Evolutionary conservation across 2,888 invertebrate species (phyloP).

Genomic region (Scaptodrosophila latifasciaeformis): DNA sequence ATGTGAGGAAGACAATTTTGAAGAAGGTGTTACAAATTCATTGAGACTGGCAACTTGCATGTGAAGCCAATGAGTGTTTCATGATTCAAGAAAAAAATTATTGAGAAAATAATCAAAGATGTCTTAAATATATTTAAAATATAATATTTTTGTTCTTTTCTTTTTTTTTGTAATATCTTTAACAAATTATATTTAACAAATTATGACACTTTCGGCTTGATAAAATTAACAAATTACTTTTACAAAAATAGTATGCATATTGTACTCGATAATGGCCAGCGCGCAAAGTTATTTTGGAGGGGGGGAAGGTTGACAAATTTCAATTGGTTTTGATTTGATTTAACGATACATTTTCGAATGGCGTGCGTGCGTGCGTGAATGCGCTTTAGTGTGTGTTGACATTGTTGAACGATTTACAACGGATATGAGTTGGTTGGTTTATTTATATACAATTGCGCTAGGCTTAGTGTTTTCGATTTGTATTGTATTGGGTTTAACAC

Average conservation of each 20-base stretch:
- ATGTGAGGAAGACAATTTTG: no score
- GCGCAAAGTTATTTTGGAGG: no score
- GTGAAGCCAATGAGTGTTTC: no score
- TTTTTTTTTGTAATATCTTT: conserved; percentile 30
- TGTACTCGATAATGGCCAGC: no score
- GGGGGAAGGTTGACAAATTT: no score
- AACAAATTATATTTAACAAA: conserved; percentile 40
- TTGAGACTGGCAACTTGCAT: no score
- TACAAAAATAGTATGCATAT: conserved; percentile 14
- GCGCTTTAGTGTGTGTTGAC: conserved; percentile 22
- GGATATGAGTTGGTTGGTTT: conserved; percentile 34
- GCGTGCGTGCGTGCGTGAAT: conserved; percentile 14
- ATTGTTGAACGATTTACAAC: neutral
- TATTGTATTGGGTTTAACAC: conserved; percentile 42
- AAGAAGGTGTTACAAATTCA: no score
- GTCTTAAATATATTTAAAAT: neutral
- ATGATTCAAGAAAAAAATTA: neutral
- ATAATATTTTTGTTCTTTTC: neutral
- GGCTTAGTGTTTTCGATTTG: conserved; percentile 14
- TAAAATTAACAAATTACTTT: conserved; percentile 1
- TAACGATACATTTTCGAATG: conserved; percentile 1
- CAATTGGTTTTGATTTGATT: conserved; percentile 1
- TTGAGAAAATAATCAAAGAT: neutral
- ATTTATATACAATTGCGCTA: conserved; percentile 49
- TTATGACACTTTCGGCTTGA: conserved; percentile 29